Evolutionary conservation across 1,140 invertebrate genomes (phyloP), one percentile per base, ranked within the genome.

Genomic region (Ips nitidus): DNA sequence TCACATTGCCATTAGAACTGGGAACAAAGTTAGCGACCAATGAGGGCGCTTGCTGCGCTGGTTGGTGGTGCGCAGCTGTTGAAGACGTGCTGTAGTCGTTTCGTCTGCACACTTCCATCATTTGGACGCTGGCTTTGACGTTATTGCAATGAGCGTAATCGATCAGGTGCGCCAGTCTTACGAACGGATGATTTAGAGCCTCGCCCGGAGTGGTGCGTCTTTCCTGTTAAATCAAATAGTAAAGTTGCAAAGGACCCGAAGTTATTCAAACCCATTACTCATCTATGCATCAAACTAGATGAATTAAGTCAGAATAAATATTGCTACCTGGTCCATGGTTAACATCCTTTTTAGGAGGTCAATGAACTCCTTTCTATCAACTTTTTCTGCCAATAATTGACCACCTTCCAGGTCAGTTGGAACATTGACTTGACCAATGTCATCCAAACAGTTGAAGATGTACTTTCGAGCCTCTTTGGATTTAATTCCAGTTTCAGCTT

Each of bases 381-480:
- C 93, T 81, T 98, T 98, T 81, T 99, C 97, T 0, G 95, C 95
- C 73, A 98, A 83, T 47, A 98, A 83, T 80, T 99, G 95, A 71
- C 93, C 93, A 2, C 96, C 95, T 82, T 98, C 96, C 66, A 98
- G 84, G 83, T 98, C 95, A 4, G 94, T 97, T 50, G 96, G 95
- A 60, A 98, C 95, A 83, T 98, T 98, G 3, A 99, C 96, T 79
- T 92, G 95, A 67, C 66, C 96, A 81, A 99, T 99, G 82, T 99
- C 98, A 79, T 99, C 98, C 56, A 99, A 85, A 82, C 96, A 98
- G 82, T 99, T 99, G 83, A 99, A 99, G 75, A 99, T 98, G 83
- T 99, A 99, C 82, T 99, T 99, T 77, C 98, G 85, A 0, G 97
- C 98, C 85, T 99, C 98, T 85, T 99, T 99, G 50, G 96, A 98